Evolutionary conservation across 2,888 invertebrate species (phyloP).

Genomic region (Aphodius sticticus): DNA sequence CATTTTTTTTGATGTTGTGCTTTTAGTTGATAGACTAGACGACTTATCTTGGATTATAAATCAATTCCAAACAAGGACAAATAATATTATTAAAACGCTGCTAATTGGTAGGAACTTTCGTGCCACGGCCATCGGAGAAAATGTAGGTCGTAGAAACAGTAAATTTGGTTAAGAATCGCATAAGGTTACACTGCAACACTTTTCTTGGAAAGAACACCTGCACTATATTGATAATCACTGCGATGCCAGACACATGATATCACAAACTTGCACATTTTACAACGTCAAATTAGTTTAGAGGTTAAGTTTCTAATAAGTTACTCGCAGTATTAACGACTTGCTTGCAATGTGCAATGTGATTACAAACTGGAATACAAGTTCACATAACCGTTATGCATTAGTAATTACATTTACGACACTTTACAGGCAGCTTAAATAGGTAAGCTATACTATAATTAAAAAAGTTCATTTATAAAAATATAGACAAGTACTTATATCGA

Average conservation of each 20-base stretch:
- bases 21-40: conserved; percentile 25
- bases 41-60: conserved; percentile 28
- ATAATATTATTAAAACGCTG: conserved; percentile 24
- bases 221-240: conserved; percentile 14
- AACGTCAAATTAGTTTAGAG: conserved; percentile 30
- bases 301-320: conserved; percentile 24
- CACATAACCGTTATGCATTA: not conserved
- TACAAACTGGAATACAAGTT: not conserved
- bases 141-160: conserved; percentile 35
- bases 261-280: conserved; percentile 23
- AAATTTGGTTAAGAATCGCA: conserved; percentile 25
- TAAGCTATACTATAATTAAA: conserved; percentile 15
- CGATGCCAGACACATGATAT: conserved; percentile 22
- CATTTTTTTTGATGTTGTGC: conserved; percentile 47
- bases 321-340: not conserved
- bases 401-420: not conserved
- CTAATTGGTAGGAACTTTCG: conserved; percentile 30
- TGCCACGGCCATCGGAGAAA: conserved; percentile 13
- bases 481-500: conserved; percentile 26
- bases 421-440: conserved; percentile 11
- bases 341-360: not conserved
- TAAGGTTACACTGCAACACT: conserved; percentile 17
- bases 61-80: conserved; percentile 28
- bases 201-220: conserved; percentile 13
- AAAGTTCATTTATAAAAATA: conserved; percentile 24